Base-by-base conservation (phyloP, 2,113 vertebrate genomes). In the Rana temporaria region DNA sequence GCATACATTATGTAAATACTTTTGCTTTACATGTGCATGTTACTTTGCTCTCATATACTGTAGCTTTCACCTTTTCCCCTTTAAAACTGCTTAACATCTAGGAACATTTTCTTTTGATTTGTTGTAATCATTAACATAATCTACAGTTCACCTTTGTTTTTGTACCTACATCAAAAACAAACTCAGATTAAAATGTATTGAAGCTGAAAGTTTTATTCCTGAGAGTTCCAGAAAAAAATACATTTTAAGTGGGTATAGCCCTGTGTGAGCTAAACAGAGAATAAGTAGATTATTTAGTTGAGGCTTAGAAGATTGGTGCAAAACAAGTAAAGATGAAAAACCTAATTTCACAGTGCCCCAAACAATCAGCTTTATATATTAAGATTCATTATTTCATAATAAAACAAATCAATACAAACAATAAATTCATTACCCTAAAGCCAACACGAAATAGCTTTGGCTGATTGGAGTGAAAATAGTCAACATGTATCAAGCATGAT, bases 371-470 rank as follows among this genome's bases (percentile, higher is more conserved):
- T 75, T 74, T 74, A 75, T 82, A 57, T 76, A 82, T 82, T 82
- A 76, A 76, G 81, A 75, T 75, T 82, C 81, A 83, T 83, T 83
- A 83, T 83, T 76, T 83, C 55, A 83, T 83, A 76, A 83, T 82
- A 82, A 73, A 67, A 76, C 63, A 76, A 83, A 83, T 83, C 71
- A 76, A 83, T 83, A 76, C 48, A 76, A 76, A 83, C 81, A 83
- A 83, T 83, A 76, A 76, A 83, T 75, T 83, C 71, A 76, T 83
- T 83, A 76, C 81, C 81, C 72, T 76, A 83, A 76, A 83, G 72
- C 64, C 72, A 83, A 83, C 64, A 75, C 76, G 81, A 83, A 83
- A 83, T 82, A 60, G 72, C 72, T 83, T 59, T 68, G 72, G 71
- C 71, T 83, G 72, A 83, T 83, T 83, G 71, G 71, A 83, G 63